Conservation (phyloP, 2,888 invertebrate species). For the Malthinus flaveolus region DNA sequence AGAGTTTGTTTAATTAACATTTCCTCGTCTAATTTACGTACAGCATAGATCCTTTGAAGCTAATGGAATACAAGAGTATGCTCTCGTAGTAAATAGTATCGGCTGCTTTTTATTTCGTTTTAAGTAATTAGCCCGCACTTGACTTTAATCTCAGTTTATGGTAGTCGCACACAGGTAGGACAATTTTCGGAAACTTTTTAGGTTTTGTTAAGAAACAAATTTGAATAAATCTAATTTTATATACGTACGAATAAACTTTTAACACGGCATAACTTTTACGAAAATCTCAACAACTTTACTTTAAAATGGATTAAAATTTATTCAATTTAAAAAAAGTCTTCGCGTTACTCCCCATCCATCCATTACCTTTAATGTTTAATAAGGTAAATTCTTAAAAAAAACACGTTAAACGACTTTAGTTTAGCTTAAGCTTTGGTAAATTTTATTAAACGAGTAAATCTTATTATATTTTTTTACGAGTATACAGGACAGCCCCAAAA, state of each 20-base stretch:
- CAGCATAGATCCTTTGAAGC: constrained; percentile 9
- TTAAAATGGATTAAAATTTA: constrained; percentile 22
- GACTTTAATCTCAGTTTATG: constrained; percentile 1
- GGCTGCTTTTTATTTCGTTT: constrained; percentile 1
- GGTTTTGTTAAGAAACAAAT: neutral
- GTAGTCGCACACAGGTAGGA: neutral
- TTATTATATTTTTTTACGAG: too few relatives aligned
- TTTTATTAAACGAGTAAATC: too few relatives aligned
- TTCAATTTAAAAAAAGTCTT: constrained; percentile 23
- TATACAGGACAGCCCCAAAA: too few relatives aligned
- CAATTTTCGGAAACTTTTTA: neutral
- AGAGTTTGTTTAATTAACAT: constrained; percentile 3
- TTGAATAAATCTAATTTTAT: neutral
- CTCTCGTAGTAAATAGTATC: constrained; percentile 10
- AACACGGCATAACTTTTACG: neutral
- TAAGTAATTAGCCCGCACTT: neutral
- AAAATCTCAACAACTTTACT: constrained; percentile 1
- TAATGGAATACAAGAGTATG: constrained; percentile 16
- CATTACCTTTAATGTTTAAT: constrained; percentile 25
- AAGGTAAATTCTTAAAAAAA: constrained; percentile 15
- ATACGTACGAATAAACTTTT: neutral
- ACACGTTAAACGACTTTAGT: constrained; percentile 3
- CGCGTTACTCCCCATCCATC: constrained; percentile 16
- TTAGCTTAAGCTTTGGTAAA: neutral
- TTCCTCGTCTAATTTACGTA: neutral